phyloP scores from a whole-genome alignment of 2,888 invertebrate species.

The Ormyrus rosae region DNA sequence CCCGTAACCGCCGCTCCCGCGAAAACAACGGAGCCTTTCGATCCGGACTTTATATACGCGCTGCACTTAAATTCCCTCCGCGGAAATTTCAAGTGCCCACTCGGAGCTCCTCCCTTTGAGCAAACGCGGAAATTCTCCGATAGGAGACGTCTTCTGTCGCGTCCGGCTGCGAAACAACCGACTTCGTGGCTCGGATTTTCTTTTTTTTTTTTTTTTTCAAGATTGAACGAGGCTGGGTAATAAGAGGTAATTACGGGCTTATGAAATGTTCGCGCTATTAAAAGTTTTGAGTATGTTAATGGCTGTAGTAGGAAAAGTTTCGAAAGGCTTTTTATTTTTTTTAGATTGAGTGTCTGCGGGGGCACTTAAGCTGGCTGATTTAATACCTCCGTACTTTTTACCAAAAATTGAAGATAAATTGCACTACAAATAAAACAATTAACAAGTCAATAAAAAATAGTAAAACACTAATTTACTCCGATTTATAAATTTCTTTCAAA shows the following conservation, averaged over 20 bases:
- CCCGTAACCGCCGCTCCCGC: neutral
- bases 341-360: too few relatives aligned
- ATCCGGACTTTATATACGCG: conserved; percentile 41
- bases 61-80: conserved; percentile 25
- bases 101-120: conserved; percentile 25
- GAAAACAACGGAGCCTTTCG: conserved; percentile 28
- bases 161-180: neutral
- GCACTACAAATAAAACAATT: too few relatives aligned
- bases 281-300: conserved; percentile 18
- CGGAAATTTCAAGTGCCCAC: conserved; percentile 37
- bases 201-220: too few relatives aligned
- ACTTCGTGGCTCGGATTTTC: too few relatives aligned
- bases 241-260: neutral
- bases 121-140: conserved; percentile 18
- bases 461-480: too few relatives aligned
- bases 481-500: too few relatives aligned
- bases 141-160: neutral
- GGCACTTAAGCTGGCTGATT: too few relatives aligned
- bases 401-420: too few relatives aligned
- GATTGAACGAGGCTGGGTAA: too few relatives aligned
- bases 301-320: neutral
- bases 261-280: conserved; percentile 2
- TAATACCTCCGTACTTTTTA: too few relatives aligned
- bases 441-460: too few relatives aligned
- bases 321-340: too few relatives aligned